phyloP scores from a whole-genome alignment of 2,113 vertebrate genomes.

The Channa maculata region DNA sequence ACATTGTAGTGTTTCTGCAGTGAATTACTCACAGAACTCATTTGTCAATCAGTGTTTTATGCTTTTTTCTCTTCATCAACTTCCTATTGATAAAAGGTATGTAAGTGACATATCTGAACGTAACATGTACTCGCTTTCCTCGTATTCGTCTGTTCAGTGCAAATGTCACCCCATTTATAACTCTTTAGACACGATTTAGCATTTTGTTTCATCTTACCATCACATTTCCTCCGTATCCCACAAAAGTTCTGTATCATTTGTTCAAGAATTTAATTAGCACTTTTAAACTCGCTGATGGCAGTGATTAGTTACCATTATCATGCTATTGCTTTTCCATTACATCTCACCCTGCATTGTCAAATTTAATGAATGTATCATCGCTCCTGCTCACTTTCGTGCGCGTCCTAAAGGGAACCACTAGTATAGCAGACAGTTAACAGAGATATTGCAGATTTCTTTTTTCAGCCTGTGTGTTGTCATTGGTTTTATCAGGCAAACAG shows the following conservation, averaged over 20 bases:
- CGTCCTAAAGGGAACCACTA: neutral
- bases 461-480: too few relatives aligned
- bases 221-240: too few relatives aligned
- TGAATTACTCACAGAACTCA: neutral
- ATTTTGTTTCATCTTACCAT: too few relatives aligned
- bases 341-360: neutral
- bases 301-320: constrained; percentile 6
- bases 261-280: too few relatives aligned
- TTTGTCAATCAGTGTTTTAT: neutral
- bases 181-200: too few relatives aligned
- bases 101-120: too few relatives aligned
- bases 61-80: neutral
- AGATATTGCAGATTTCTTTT: too few relatives aligned
- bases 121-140: too few relatives aligned
- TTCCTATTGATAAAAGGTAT: neutral
- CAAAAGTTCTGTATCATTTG: too few relatives aligned
- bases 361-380: neutral
- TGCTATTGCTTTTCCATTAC: constrained; percentile 2
- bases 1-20: neutral
- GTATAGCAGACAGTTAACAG: neutral
- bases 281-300: neutral
- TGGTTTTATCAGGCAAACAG: too few relatives aligned
- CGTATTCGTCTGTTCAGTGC: too few relatives aligned
- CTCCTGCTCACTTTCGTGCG: neutral
- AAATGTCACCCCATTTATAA: too few relatives aligned